Percentiles rank a stretch among this genome's conserved stretches.
Conservation (phyloP, 2,797 vertebrate genomes). For the Hoplostethus mediterraneus region DNA sequence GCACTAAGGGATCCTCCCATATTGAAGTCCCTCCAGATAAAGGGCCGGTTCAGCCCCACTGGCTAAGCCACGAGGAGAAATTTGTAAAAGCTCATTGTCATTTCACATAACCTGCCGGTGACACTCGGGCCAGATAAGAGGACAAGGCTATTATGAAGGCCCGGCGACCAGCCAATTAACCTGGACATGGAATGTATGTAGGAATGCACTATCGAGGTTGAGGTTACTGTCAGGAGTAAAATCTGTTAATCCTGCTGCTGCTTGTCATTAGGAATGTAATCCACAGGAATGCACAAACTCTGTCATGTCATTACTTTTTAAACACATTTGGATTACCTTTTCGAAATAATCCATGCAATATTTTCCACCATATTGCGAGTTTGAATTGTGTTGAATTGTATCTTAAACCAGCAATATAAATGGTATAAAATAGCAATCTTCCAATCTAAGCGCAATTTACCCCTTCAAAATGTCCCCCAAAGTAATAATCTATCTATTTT, state of each 20-base stretch:
- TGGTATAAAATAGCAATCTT: no score
- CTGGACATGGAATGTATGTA: conserved; percentile 11
- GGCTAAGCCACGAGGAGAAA: conserved; percentile 34
- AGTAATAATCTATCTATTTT: no score
- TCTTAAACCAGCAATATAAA: background rate
- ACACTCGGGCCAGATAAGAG: conserved; percentile 47
- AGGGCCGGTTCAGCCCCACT: conserved; percentile 17
- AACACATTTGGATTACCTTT: background rate
- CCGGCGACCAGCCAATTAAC: conserved; percentile 16
- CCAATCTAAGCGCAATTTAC: no score
- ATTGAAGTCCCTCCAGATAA: conserved; percentile 41
- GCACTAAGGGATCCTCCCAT: conserved; percentile 9
- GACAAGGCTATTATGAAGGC: background rate
- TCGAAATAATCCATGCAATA: background rate
- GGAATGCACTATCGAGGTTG: conserved; percentile 6
- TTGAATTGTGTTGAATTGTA: background rate
- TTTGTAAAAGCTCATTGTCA: conserved; percentile 23
- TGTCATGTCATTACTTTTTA: background rate
- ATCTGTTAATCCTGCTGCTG: background rate
- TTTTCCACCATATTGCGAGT: background rate
- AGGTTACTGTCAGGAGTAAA: conserved; percentile 10
- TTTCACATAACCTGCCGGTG: conserved; percentile 34
- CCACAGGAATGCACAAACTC: background rate
- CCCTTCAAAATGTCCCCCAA: no score
- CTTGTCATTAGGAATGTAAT: background rate